phyloP scores from a whole-genome alignment of 35 echinoderm and acorn worm genomes.

The Eucidaris tribuloides region DNA sequence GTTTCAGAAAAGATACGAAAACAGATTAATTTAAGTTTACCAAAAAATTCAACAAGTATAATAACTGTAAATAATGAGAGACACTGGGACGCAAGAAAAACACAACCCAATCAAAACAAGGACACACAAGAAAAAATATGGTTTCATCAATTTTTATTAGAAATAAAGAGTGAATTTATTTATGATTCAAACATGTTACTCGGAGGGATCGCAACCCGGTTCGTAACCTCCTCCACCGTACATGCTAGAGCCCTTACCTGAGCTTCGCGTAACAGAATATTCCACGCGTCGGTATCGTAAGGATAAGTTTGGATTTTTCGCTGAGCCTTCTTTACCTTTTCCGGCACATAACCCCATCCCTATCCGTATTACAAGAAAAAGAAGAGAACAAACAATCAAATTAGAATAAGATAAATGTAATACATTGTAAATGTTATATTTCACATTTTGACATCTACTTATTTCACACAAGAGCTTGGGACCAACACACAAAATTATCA shows the following conservation, averaged over 20 bases:
- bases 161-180: not conserved
- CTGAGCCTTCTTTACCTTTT: constrained; percentile 99
- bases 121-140: not conserved
- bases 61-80: no score
- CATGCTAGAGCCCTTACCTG: constrained; percentile 63
- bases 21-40: no score
- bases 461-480: not conserved
- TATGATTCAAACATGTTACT: not conserved
- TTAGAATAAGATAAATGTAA: not conserved
- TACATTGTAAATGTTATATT: not conserved
- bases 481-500: not conserved
- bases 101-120: not conserved
- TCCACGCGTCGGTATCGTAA: constrained; percentile 91
- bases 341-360: constrained; percentile 96
- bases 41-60: no score
- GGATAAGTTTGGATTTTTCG: constrained; percentile 80
- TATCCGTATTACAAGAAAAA: constrained; percentile 34
- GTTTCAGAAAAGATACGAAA: no score
- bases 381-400: not conserved
- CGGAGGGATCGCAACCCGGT: not conserved
- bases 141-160: constrained; percentile 7
- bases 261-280: constrained; percentile 90
- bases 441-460: not conserved
- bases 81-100: constrained; percentile 13
- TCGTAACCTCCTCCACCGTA: not conserved